phyloP scores from a whole-genome alignment of 2,113 vertebrate genomes.

The Corythornis cristatus region DNA sequence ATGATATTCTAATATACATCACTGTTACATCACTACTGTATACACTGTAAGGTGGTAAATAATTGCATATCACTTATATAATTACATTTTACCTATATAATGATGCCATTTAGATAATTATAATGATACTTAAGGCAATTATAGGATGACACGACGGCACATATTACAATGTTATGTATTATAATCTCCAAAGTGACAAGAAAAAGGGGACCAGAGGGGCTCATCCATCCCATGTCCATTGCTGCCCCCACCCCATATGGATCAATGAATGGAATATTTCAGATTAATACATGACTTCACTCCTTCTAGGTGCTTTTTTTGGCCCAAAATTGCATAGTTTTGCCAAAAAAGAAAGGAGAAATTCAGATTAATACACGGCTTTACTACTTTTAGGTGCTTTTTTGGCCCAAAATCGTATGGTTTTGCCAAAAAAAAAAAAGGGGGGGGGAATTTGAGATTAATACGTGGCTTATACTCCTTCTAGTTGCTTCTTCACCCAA shows the following conservation, averaged over 20 bases:
- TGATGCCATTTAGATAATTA: slow-evolving; percentile 2
- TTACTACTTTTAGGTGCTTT: background rate
- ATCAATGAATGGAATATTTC: accelerated
- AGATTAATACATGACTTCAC: background rate
- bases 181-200: background rate
- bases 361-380: background rate
- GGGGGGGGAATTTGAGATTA: background rate
- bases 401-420: background rate
- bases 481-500: background rate
- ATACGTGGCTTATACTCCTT: background rate
- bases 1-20: background rate
- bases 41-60: background rate
- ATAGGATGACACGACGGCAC: background rate
- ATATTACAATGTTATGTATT: background rate
- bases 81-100: background rate
- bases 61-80: background rate
- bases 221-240: accelerated
- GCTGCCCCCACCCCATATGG: accelerated
- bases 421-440: background rate
- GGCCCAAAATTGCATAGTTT: accelerated
- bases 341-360: background rate
- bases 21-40: background rate
- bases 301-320: background rate
- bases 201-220: background rate
- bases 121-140: background rate